Evolutionary conservation across 2,113 vertebrate genomes (phyloP).

Genomic region (Coturnix japonica): DNA sequence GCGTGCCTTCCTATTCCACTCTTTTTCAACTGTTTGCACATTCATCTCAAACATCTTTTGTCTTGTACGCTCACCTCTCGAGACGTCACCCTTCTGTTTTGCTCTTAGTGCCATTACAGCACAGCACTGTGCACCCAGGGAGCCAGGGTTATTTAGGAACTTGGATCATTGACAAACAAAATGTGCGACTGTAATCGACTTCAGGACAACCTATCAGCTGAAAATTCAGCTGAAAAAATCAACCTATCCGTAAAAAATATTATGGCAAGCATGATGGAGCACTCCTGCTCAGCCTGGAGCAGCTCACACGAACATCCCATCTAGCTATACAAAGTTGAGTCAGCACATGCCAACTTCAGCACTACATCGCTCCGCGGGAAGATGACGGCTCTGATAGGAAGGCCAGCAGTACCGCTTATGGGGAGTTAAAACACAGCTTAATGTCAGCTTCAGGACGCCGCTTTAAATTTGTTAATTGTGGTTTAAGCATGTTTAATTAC

Average conservation of each 20-base stretch:
- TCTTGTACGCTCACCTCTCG: slow-evolving; percentile 52
- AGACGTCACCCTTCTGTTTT: background rate
- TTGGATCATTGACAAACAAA: slow-evolving; percentile 1
- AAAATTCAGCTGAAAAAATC: no score
- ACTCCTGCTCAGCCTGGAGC: background rate
- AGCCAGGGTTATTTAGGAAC: background rate
- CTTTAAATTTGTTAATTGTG: background rate
- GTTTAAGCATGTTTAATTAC: background rate
- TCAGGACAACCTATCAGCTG: background rate
- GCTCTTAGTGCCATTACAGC: background rate
- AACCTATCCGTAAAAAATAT: no score
- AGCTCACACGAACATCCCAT: background rate
- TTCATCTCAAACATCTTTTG: slow-evolving; percentile 52
- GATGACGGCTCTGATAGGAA: background rate
- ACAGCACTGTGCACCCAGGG: background rate
- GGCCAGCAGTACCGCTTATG: background rate
- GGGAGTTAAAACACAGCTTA: background rate
- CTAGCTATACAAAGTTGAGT: background rate
- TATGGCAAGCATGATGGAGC: background rate
- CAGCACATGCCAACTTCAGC: background rate
- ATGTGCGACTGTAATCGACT: background rate
- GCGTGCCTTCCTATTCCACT: background rate
- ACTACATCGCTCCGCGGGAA: background rate
- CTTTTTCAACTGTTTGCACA: slow-evolving; percentile 28
- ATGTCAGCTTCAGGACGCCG: background rate